Base-by-base conservation (phyloP, 2,888 invertebrate genomes). In the Hofmannophila pseudospretella region DNA sequence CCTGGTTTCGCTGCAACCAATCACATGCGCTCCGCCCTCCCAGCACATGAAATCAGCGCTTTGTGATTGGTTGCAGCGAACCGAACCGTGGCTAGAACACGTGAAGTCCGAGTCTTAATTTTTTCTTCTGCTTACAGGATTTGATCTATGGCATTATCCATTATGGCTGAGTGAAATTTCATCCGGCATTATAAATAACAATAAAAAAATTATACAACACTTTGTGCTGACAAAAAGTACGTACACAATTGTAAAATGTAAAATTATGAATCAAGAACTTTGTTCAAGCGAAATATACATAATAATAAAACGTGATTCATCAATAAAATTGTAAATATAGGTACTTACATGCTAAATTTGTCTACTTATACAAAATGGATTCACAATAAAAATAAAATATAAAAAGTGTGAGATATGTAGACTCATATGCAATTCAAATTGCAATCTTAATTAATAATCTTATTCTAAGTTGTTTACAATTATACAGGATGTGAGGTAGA, bases 221-320 rank as follows among this genome's bases (percentile, higher is more conserved):
- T 75, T 68, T 69, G 77, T 77, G 77, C 72, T 69, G 70, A 50
- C 38, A 28, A 19, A 25, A 35, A 50, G 45, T 69, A 70, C 69
- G 49, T 66, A 69, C 63, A 68, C 38, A 50, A 51, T 58, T 59
- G 58, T 55, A 45, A 47, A 55, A 39, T 53, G 46, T 51, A 54
- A 45, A 48, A 54, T 51, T 33, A 38, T 38, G 38, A 45, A 45
- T 46, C 45, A 49, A 71, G 80, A 80, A 80, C 80, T 80, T 74
- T 73, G 80, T 80, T 80, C 80, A 71, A 69, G 66, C 72, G 50
- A 71, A 72, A 77, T 74, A 75, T 74, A 77, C 70, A 76, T 42
- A 58, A 23, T 23, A n/a, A 45, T 42, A 41, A 28, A 16, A 28
- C 52, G 44, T 48, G 36, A 26, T 43, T 41, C 38, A 36, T 42